phyloP scores from a whole-genome alignment of 2,888 invertebrate genomes.

The Chrysomela aeneicollis region DNA sequence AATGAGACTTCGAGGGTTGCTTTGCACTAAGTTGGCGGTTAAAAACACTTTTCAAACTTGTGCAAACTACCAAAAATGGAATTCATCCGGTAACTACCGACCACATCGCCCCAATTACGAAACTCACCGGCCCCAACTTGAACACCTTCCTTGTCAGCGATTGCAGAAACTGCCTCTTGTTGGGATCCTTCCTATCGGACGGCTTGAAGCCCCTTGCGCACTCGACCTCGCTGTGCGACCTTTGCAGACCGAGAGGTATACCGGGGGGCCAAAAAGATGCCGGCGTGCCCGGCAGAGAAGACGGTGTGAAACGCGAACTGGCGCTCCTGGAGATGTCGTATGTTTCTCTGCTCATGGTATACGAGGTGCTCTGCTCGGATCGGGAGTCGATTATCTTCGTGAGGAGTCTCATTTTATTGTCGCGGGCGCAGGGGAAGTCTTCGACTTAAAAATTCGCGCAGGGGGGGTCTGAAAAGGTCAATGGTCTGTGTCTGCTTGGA shows the following conservation, averaged over 20 bases:
- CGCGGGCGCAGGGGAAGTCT: neutral
- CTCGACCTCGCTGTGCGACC: slow-evolving; percentile 66
- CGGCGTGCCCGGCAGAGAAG: slow-evolving; percentile 47
- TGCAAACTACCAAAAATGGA: too few species aligned
- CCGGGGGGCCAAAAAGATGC: slow-evolving; percentile 28
- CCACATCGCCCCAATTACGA: too few species aligned
- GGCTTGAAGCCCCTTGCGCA: slow-evolving; percentile 83
- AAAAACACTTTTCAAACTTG: too few species aligned
- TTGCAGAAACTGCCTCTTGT: slow-evolving; percentile 81
- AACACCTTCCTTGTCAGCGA: slow-evolving; percentile 83
- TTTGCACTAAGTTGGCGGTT: too few species aligned
- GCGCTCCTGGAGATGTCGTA: slow-evolving; percentile 46
- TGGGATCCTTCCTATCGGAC: slow-evolving; percentile 84
- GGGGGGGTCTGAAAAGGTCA: too few species aligned
- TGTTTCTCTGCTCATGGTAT: slow-evolving; percentile 43
- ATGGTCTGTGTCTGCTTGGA: neutral
- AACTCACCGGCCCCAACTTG: slow-evolving; percentile 82
- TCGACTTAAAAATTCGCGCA: too few species aligned
- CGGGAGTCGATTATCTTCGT: slow-evolving; percentile 50
- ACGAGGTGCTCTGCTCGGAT: slow-evolving; percentile 40
- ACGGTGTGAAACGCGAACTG: slow-evolving; percentile 44
- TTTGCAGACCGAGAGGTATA: slow-evolving; percentile 47
- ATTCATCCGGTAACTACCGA: too few species aligned
- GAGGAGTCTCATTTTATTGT: slow-evolving; percentile 48
- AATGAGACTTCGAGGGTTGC: too few species aligned